phyloP scores from a whole-genome alignment of 2,888 invertebrate genomes.

The Caenorhabditis sp. region DNA sequence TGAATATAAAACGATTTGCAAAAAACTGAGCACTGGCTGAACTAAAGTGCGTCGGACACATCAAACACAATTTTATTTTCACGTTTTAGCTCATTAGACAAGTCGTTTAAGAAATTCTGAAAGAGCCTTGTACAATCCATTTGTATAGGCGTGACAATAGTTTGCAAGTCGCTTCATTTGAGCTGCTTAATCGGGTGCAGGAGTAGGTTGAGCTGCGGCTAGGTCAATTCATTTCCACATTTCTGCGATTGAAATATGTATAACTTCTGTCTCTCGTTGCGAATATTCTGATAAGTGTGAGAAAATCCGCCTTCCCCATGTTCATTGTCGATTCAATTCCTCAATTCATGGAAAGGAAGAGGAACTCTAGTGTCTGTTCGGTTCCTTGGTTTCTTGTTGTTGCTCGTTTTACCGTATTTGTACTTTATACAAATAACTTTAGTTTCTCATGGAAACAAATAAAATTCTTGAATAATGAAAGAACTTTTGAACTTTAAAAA shows the following conservation, averaged over 20 bases:
- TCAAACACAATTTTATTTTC: background rate
- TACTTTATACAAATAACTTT: too few relatives aligned
- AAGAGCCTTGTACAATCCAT: constrained; percentile 1
- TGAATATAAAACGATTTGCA: constrained; percentile 4
- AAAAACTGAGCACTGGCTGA: background rate
- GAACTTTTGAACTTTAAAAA: constrained; percentile 1
- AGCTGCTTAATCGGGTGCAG: background rate
- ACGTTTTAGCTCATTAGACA: background rate
- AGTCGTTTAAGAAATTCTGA: background rate
- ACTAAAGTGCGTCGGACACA: constrained; percentile 24
- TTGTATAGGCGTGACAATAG: background rate
- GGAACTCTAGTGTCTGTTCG: background rate
- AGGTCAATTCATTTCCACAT: constrained; percentile 3
- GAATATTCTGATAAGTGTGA: constrained; percentile 40
- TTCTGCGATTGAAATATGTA: constrained; percentile 19
- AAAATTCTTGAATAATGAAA: background rate
- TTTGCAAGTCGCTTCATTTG: background rate
- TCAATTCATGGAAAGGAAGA: constrained; percentile 2
- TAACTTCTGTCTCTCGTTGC: constrained; percentile 14
- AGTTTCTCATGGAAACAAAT: too few relatives aligned
- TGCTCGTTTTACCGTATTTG: too few relatives aligned
- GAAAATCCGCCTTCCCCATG: constrained; percentile 21
- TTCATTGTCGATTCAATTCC: constrained; percentile 20
- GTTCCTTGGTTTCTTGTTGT: background rate
- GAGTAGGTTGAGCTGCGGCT: background rate